phyloP scores from a whole-genome alignment of 2,797 vertebrate species.

The Otolemur crassicaudatus region DNA sequence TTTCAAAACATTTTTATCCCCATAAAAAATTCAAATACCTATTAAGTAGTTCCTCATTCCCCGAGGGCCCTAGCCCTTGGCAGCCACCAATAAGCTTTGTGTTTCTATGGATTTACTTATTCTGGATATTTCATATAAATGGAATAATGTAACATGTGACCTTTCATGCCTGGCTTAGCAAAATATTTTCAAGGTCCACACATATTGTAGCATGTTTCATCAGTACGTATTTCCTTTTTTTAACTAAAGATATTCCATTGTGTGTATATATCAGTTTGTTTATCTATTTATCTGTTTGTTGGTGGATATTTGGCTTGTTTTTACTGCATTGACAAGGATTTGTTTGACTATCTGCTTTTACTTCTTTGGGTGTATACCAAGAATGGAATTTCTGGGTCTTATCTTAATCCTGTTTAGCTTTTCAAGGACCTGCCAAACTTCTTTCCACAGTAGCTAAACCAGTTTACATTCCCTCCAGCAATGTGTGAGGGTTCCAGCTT shows the following conservation, averaged over 20 bases:
- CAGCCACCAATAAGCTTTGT: not conserved
- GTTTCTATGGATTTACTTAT: not conserved
- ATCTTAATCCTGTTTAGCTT: not conserved
- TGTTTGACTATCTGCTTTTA: slow-evolving; percentile 2
- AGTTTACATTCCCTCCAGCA: not conserved
- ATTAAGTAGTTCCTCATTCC: not conserved
- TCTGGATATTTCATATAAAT: slow-evolving; percentile 10
- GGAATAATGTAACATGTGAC: not conserved
- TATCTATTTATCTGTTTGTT: not conserved
- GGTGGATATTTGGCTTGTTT: slow-evolving; percentile 18
- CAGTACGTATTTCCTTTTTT: slow-evolving; percentile 6
- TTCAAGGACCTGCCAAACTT: not conserved
- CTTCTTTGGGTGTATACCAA: not conserved
- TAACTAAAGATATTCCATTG: not conserved
- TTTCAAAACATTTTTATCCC: slow-evolving; percentile 41
- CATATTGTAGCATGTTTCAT: not conserved
- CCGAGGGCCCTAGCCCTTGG: not conserved
- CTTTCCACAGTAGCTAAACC: not conserved
- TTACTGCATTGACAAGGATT: not conserved
- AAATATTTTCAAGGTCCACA: slow-evolving; percentile 5
- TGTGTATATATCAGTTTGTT: not conserved
- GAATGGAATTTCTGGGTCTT: slow-evolving; percentile 2
- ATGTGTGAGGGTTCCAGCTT: not conserved
- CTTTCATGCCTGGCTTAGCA: not conserved
- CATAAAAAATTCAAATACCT: not conserved